phyloP scores from a whole-genome alignment of 2,113 vertebrate genomes.

The Galemys pyrenaicus region DNA sequence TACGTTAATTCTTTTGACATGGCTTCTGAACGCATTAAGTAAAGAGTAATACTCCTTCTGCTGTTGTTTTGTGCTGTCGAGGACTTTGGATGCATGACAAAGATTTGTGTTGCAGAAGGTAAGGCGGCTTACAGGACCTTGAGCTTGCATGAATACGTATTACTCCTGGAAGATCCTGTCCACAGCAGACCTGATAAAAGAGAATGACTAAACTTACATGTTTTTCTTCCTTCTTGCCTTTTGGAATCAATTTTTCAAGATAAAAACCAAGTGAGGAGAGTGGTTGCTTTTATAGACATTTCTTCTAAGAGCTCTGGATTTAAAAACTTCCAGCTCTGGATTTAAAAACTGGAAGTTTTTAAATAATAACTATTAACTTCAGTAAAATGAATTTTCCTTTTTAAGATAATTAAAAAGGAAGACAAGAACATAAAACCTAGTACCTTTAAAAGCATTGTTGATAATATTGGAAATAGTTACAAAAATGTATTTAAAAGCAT shows the following conservation, averaged over 20 bases:
- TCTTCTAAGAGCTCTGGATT: not conserved
- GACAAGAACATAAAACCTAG: not conserved
- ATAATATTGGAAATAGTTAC: not conserved
- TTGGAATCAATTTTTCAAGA: not conserved
- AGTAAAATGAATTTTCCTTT: not conserved
- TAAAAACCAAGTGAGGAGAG: not conserved
- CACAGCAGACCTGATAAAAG: not conserved
- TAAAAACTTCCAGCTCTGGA: not conserved
- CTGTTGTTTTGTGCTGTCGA: conserved; percentile 88
- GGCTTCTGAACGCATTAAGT: conserved; percentile 34
- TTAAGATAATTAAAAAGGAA: conserved; percentile 1
- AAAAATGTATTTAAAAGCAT: not conserved
- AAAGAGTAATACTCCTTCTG: conserved; percentile 83
- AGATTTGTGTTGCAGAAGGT: conserved; percentile 93
- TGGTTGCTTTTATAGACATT: not conserved
- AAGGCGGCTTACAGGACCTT: conserved; percentile 79
- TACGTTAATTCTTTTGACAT: not conserved
- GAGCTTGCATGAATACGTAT: not conserved
- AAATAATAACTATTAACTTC: not conserved
- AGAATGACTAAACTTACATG: not conserved
- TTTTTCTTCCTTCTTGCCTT: not conserved
- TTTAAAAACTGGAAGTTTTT: not conserved
- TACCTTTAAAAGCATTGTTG: not conserved
- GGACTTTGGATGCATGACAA: conserved; percentile 88
- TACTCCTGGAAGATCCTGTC: not conserved